phyloP scores from a whole-genome alignment of 1,140 invertebrate species.

The Argopecten irradians region DNA sequence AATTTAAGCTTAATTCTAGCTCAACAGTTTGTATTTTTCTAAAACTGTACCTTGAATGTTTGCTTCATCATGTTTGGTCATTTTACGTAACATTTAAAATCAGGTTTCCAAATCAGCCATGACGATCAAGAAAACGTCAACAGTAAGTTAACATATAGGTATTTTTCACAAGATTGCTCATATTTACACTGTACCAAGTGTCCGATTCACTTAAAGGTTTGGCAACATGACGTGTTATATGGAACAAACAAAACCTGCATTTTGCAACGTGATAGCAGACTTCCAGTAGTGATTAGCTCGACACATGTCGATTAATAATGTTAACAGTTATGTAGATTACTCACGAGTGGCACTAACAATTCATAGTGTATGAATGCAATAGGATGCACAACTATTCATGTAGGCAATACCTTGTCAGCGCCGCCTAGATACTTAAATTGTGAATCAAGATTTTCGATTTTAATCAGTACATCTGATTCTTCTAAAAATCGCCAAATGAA shows the following conservation, averaged over 20 bases:
- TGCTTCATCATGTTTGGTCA: constrained; percentile 8
- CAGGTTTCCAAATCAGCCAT: constrained; percentile 20
- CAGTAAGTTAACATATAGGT: constrained; percentile 22
- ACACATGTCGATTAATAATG: background rate
- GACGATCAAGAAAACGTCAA: constrained; percentile 5
- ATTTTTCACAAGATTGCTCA: constrained; percentile 20
- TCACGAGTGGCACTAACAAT: background rate
- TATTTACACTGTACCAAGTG: background rate
- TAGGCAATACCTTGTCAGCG: background rate
- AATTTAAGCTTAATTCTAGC: background rate
- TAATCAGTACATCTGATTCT: too few species aligned
- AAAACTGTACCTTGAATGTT: background rate
- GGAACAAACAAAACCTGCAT: background rate
- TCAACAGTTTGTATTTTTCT: background rate
- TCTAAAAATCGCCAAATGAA: too few species aligned
- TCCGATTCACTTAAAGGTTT: background rate
- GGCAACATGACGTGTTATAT: background rate
- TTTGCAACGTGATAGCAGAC: background rate
- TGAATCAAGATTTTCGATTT: too few species aligned
- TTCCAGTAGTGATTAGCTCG: background rate
- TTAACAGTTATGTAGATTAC: background rate
- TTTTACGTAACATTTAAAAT: constrained; percentile 20
- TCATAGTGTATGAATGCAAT: background rate
- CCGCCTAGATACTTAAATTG: too few species aligned
- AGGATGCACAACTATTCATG: background rate